Conservation (phyloP, 2,888 invertebrate species). For the Lissocephala sabroskyi region DNA sequence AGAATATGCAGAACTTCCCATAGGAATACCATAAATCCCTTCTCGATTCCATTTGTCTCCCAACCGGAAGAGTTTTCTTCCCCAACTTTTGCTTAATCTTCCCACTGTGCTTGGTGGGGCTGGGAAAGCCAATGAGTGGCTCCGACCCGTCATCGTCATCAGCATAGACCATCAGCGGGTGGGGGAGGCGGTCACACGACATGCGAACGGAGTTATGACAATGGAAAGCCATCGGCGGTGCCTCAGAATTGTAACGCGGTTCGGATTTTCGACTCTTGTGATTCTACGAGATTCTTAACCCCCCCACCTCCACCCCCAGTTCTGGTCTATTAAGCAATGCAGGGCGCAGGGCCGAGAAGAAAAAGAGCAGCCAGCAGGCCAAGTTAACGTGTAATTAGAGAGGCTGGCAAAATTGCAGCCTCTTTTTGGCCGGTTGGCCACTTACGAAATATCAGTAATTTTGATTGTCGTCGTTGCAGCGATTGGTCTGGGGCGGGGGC, state of each 20-base stretch:
- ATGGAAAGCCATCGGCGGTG: conserved; percentile 23
- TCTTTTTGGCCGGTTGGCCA: conserved; percentile 8
- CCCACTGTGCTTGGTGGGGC: conserved; percentile 7
- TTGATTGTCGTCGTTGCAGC: conserved; percentile 4
- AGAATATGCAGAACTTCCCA: no score
- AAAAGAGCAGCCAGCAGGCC: no score
- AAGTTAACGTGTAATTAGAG: conserved; percentile 63
- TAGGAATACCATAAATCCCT: no score
- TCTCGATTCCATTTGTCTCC: no score
- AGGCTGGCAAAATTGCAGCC: conserved; percentile 50
- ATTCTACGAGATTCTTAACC: not conserved
- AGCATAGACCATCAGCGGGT: not conserved
- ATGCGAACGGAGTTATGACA: conserved; percentile 52
- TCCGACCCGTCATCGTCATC: no score
- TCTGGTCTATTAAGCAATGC: conserved; percentile 20
- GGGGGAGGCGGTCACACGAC: conserved; percentile 11
- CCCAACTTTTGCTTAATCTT: no score
- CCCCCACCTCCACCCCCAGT: no score
- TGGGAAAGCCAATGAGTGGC: conserved; percentile 65
- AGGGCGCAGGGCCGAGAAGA: not conserved
- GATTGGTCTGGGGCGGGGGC: conserved; percentile 20
- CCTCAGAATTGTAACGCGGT: not conserved
- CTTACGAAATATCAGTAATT: conserved; percentile 50
- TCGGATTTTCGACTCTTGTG: conserved; percentile 39
- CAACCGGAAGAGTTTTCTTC: no score